Conservation (phyloP, 2,888 invertebrate genomes). For the Drosophila mimica region DNA sequence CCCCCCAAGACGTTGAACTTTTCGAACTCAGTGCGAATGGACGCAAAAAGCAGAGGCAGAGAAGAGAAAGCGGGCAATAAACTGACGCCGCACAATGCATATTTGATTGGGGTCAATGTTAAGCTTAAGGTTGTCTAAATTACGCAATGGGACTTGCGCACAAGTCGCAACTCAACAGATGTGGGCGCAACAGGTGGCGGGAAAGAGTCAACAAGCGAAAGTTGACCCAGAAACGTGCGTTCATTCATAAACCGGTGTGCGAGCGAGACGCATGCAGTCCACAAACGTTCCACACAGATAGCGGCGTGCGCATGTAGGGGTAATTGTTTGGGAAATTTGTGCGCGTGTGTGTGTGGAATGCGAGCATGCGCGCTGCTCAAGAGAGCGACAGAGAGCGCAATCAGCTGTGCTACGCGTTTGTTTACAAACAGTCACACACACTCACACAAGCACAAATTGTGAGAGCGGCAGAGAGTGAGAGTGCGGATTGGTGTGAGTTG, state of each 20-base stretch:
- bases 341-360: constrained; percentile 38
- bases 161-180: constrained; percentile 11
- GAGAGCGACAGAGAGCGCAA: constrained; percentile 40
- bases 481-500: background rate
- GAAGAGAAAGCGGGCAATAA: constrained; percentile 32
- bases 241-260: constrained; percentile 66
- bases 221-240: constrained; percentile 75
- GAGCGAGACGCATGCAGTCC: constrained; percentile 55
- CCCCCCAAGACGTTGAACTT: constrained; percentile 48
- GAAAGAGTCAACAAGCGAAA: constrained; percentile 47
- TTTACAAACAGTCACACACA: constrained; percentile 45
- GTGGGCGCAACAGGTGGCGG: constrained; percentile 63
- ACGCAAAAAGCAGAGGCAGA: constrained; percentile 16
- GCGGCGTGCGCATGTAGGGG: constrained; percentile 72
- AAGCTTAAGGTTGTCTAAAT: constrained; percentile 51
- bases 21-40: constrained; percentile 10
- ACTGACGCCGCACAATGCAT: constrained; percentile 42
- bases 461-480: constrained; percentile 1
- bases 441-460: constrained; percentile 33
- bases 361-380: constrained; percentile 60
- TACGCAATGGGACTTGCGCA: constrained; percentile 53
- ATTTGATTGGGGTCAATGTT: constrained; percentile 68
- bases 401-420: constrained; percentile 47
- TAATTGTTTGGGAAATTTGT: constrained; percentile 82
- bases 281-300: constrained; percentile 41